Evolutionary conservation across 2,888 invertebrate genomes (phyloP), one percentile per base, ranked within the genome.

Genomic region (Meghimatium bilineatum): DNA sequence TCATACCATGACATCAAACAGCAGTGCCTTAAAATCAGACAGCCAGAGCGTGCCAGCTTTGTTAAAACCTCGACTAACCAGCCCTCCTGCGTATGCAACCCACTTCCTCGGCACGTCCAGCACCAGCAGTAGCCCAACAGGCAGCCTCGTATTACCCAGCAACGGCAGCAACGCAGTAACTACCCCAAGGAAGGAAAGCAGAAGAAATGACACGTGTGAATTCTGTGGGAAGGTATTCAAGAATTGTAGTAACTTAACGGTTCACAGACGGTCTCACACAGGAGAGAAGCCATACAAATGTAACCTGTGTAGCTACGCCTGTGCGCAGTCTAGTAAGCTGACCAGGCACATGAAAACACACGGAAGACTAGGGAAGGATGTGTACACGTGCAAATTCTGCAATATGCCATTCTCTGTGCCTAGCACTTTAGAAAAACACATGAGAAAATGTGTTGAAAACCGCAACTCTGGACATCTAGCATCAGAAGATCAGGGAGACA

Each of bases 271-370:
- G 66, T 92, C 92, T 29, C 93, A 94, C 89, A 92, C 94, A n/a
- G 98, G 99, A 29, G 99, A 99, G 93, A 99, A 99, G 93, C 99
- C 99, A 0, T 99, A 99, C 95, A 98, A 98, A 94, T 99, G 99
- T 93, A 98, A 98, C 93, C 95, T 99, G 87, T 99, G 99, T 95
- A 97, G 97, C 87, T 99, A 99, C 94, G 99, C 99, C 49, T 99
- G 99, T 94, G 99, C 99, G n/a, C 99, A 99, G 95, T 98, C 98
- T 93, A 98, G 98, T 38, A 99, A 99, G 94, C 95, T 99, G 86
- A 99, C 99, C 82, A 96, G 99, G 91, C 99, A 99, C 95, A 99
- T 99, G 99, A 98, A 99, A 94, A 99, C 99, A 0, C 99, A 99
- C 94, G 99, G 99, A 0, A 96, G 99, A 87, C 95, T 97, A 87